phyloP scores from a whole-genome alignment of 2,113 vertebrate genomes.

The Sinocyclocheilus anophthalmus region DNA sequence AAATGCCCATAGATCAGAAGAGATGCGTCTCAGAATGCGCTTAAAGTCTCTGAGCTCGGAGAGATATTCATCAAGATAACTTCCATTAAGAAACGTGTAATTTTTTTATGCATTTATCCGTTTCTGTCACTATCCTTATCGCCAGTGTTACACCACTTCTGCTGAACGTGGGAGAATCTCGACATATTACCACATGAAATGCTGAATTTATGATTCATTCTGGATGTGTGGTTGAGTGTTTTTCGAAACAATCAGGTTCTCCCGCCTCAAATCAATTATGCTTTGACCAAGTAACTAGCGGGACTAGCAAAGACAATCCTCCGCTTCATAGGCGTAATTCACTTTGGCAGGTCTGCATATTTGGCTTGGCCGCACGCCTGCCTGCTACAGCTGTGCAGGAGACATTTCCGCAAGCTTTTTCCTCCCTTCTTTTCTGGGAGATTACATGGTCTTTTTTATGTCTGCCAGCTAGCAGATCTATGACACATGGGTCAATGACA shows the following conservation, averaged over 20 bases:
- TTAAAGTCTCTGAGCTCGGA: background rate
- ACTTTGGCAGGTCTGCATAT: conserved; percentile 56
- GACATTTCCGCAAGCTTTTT: conserved; percentile 48
- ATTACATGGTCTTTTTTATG: conserved; percentile 53
- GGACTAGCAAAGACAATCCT: conserved; percentile 49
- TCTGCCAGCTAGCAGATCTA: conserved; percentile 49
- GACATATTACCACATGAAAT: background rate
- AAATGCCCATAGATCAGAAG: conserved; percentile 47
- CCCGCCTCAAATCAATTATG: conserved; percentile 51
- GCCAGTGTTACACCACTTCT: background rate
- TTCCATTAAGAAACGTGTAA: conserved; percentile 30
- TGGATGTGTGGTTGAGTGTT: conserved; percentile 36
- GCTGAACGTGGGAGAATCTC: conserved; percentile 1
- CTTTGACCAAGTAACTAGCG: conserved; percentile 53
- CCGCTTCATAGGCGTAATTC: conserved; percentile 53
- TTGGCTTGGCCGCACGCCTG: conserved; percentile 49
- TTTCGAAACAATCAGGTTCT: conserved; percentile 42
- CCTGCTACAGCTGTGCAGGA: conserved; percentile 59
- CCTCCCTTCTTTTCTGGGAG: conserved; percentile 37
- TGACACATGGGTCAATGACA: conserved; percentile 15
- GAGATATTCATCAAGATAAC: conserved; percentile 39
- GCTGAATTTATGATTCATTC: conserved; percentile 18
- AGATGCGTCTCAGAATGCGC: conserved; percentile 31
- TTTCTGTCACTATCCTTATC: background rate
- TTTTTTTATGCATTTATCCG: background rate